Conservation (phyloP, 2,888 invertebrate genomes). For the Thysanoteuthis rhombus region DNA sequence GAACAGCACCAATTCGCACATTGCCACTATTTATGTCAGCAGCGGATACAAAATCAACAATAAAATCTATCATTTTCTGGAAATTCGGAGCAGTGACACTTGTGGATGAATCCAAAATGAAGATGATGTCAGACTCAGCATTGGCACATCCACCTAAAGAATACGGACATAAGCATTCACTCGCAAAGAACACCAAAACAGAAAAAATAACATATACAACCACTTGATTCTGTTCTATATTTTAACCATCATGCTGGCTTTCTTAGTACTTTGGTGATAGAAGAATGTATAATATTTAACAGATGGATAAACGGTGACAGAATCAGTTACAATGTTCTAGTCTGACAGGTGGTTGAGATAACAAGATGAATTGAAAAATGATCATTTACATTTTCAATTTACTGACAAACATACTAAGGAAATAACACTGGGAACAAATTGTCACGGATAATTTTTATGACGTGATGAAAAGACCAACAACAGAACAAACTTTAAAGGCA, state of each 20-base stretch:
- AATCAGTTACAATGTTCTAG: no score
- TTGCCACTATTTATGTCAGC: slow-evolving; percentile 46
- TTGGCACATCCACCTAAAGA: slow-evolving; percentile 29
- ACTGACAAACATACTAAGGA: no score
- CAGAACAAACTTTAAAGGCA: neutral
- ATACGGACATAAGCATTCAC: neutral
- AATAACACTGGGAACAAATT: neutral
- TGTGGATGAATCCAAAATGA: slow-evolving; percentile 60
- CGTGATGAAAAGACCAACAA: neutral
- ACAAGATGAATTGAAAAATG: no score
- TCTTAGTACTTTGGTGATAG: no score
- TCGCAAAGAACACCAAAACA: neutral
- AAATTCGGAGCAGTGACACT: slow-evolving; percentile 54
- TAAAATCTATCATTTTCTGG: slow-evolving; percentile 46
- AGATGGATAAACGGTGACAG: no score
- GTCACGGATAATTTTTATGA: neutral
- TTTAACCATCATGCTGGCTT: no score
- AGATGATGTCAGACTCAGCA: slow-evolving; percentile 50
- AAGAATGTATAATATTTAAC: no score
- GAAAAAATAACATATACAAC: neutral
- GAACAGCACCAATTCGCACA: slow-evolving; percentile 46
- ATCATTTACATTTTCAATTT: no score
- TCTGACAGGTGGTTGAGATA: no score
- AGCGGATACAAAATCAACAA: slow-evolving; percentile 46
- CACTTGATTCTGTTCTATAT: neutral